These are phyloP conservation scores for Murina feae DNA, from an alignment of 2,113 vertebrate genomes.

Conservation along the genomic window DNA sequence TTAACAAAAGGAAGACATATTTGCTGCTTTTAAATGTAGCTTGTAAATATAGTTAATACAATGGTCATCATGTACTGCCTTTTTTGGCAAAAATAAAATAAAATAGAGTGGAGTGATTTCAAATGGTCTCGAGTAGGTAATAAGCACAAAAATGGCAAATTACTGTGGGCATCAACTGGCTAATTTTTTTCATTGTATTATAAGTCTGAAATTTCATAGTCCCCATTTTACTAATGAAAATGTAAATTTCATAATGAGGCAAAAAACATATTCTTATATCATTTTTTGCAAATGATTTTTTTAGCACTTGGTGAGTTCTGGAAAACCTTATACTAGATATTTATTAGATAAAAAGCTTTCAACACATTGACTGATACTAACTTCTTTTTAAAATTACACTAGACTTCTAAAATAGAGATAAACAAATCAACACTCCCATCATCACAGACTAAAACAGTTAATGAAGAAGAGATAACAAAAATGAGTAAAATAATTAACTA, in stretches of 20 bases:
- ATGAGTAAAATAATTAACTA: not conserved
- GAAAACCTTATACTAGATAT: not conserved
- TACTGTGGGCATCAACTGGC: not conserved
- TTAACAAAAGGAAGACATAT: no score
- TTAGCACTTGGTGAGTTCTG: not conserved
- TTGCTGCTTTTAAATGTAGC: not conserved
- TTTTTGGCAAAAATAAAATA: not conserved
- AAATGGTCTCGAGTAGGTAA: not conserved
- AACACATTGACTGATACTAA: not conserved
- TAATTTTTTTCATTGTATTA: not conserved
- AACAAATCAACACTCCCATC: not conserved
- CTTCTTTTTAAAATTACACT: not conserved
- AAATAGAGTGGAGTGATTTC: not conserved
- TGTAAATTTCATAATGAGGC: not conserved
- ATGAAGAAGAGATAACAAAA: not conserved
- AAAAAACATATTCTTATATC: not conserved
- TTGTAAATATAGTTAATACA: not conserved
- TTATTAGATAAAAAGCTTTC: not conserved
- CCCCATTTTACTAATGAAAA: slow-evolving; percentile 27
- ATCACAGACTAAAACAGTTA: not conserved
- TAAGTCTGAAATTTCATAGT: slow-evolving; percentile 10
- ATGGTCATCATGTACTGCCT: not conserved
- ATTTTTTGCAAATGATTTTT: slow-evolving; percentile 39
- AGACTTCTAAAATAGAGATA: not conserved
- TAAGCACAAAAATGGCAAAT: not conserved